Base-by-base conservation (phyloP, 2,797 vertebrate species). In the Chaetophractus vellerosus region DNA sequence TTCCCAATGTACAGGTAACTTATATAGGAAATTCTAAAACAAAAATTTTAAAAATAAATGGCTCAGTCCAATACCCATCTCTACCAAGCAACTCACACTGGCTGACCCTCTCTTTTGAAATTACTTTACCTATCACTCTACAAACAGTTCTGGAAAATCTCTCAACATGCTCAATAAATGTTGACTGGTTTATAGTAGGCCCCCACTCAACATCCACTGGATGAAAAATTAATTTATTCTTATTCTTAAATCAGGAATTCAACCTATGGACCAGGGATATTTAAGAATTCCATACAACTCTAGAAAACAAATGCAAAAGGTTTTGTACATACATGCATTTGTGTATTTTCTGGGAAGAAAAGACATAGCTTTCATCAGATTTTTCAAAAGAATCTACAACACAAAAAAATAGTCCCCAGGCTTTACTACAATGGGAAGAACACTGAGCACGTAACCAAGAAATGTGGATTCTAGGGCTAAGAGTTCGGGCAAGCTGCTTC, bases 181-280 rank as follows among this genome's bases (percentile, higher is more conserved):
- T 1, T 85, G 19, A 66, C 5, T 36, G 33, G 38, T 45, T 79
- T 50, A 14, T 23, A 84, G 57, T 21, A 72, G 12, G 45, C n/a
- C 48, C 81, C 45, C 38, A 26, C 26, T 66, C 71, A 72, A 59
- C 14, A 41, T 24, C 57, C 8, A 9, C 1, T 57, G 26, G 26
- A 36, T 90, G 36, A 69, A 69, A 75, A 76, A 82, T 61, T 63
- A 79, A 55, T 88, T 71, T 63, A 72, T 33, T 74, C 26, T 61
- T 48, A 23, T 23, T 50, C 33, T 74, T 85, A 85, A 85, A 68
- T 41, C 2, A 81, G 21, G 68, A 80, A 75, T 86, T 90, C 41
- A 36, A 76, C 31, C 45, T 57, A 31, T 33, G 48, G 36, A 83
- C 21, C 23, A 63, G 0, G 14, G n/a, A 50, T 80, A 12, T 24